Base-by-base conservation (phyloP, 2,888 invertebrate genomes). In the Clanis bilineata region DNA sequence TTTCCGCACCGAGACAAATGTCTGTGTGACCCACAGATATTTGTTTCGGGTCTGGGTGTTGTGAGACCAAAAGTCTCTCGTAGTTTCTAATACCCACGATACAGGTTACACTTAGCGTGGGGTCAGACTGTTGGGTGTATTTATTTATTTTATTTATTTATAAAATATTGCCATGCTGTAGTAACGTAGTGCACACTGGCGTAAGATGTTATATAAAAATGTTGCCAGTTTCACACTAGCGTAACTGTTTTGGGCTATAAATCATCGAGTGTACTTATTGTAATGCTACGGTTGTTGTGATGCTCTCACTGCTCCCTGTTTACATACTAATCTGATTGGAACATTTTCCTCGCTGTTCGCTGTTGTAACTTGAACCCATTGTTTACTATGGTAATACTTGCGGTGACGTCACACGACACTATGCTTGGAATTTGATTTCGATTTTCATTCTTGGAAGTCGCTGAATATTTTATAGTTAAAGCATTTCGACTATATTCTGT, bases 301-400 rank as follows among this genome's bases (percentile, higher is more conserved):
- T 73, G 79, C 83, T 83, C 83, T 84, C 83, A 77, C 83, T 70
- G 38, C 58, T 12, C 63, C 10, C 61, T 10, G 43, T 60, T 22
- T 73, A 77, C 83, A 83, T 84, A 83, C 77, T 69, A 82, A 82
- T 74, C 68, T 58, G 44, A 43, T 32, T 21, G 25, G 51, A 9
- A 51, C 51, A 51, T 51, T 51, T 51, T 51, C 51, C 51, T 51
- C 32, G 18, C 32, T 32, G 32, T 51, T 51, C 32, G 18, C 32
- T 32, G 32, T 51, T 45, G 32, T 57, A 57, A 57, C 45, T 18
- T 36, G 56, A 23, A 18, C 38, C 43, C 59, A 59, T 56, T 59
- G 59, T 59, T 59, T 59, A 56, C 56, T 56, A 56, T 59, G 45
- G 59, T 59, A 59, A 56, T 56, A 56, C 41, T 57, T 36, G 36